Evolutionary conservation across 2,888 invertebrate species (phyloP).

Genomic region (Pachydiplax longipennis): DNA sequence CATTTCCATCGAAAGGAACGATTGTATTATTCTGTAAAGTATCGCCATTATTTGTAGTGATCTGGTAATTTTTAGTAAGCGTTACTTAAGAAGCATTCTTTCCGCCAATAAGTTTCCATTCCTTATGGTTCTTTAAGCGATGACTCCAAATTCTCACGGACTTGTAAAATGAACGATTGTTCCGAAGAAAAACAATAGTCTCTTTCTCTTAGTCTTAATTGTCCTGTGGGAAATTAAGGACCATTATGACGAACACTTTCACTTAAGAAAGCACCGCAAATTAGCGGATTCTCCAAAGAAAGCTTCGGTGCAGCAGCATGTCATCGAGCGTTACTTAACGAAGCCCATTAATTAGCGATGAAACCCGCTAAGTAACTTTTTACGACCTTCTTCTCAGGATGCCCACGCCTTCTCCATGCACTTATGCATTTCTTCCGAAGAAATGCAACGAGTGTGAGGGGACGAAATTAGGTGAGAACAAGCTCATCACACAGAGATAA

Average conservation of each 20-base stretch:
- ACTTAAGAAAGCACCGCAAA: background rate
- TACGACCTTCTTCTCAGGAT: background rate
- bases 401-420: background rate
- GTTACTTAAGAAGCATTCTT: too few relatives aligned
- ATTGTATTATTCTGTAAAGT: too few relatives aligned
- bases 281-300: background rate
- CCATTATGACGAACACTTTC: background rate
- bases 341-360: background rate
- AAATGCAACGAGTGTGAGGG: background rate
- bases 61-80: too few relatives aligned
- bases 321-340: background rate
- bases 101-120: too few relatives aligned
- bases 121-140: too few relatives aligned
- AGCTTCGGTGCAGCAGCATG: background rate
- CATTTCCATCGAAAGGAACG: too few relatives aligned
- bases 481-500: background rate
- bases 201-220: too few relatives aligned
- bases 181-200: too few relatives aligned
- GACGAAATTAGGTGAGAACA: background rate
- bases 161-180: too few relatives aligned
- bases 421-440: background rate
- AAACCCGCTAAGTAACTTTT: background rate
- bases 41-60: too few relatives aligned
- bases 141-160: too few relatives aligned
- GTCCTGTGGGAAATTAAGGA: too few relatives aligned